A percentile compares a stretch with the other conserved stretches of the same genome.
These are phyloP conservation scores for Lithophane socia DNA, from an alignment of 2,888 invertebrate species.

Conservation along the genomic window DNA sequence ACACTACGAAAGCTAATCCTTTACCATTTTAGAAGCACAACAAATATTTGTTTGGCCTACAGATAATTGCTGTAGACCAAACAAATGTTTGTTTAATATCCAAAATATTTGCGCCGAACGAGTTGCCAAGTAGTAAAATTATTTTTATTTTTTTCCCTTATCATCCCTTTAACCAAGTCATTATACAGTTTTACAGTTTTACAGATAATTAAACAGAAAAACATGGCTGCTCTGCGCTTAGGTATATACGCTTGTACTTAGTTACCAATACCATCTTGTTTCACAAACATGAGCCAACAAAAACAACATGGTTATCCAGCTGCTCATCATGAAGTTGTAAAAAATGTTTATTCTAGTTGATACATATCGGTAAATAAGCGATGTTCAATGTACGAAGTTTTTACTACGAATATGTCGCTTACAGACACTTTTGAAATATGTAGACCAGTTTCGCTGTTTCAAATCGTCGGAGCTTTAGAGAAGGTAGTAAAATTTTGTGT, in stretches of 20 bases:
- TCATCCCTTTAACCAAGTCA: not conserved
- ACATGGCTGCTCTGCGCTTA: not conserved
- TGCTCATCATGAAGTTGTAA: constrained; percentile 50
- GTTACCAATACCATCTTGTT: constrained; percentile 28
- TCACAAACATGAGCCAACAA: constrained; percentile 5
- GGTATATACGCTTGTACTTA: not conserved
- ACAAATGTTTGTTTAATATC: not conserved
- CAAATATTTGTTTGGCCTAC: not conserved
- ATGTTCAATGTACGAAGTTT: constrained; percentile 41
- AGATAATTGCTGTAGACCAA: not conserved
- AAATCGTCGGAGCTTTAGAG: not conserved
- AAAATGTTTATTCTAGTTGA: constrained; percentile 44
- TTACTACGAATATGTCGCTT: constrained; percentile 16
- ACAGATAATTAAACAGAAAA: constrained; percentile 13
- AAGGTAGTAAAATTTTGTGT: not conserved
- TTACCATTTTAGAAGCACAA: not conserved
- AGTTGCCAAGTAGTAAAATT: not conserved
- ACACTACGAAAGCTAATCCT: not conserved
- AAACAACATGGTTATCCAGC: constrained; percentile 45
- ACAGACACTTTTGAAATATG: constrained; percentile 13
- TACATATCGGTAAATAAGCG: constrained; percentile 42
- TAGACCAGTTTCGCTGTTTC: constrained; percentile 5
- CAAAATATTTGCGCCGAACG: not conserved
- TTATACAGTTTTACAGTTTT: not conserved
- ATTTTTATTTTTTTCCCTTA: not conserved